Evolutionary conservation across 92 coral and sea anemone genomes (phyloP).

Genomic region (Palythoa grandis): DNA sequence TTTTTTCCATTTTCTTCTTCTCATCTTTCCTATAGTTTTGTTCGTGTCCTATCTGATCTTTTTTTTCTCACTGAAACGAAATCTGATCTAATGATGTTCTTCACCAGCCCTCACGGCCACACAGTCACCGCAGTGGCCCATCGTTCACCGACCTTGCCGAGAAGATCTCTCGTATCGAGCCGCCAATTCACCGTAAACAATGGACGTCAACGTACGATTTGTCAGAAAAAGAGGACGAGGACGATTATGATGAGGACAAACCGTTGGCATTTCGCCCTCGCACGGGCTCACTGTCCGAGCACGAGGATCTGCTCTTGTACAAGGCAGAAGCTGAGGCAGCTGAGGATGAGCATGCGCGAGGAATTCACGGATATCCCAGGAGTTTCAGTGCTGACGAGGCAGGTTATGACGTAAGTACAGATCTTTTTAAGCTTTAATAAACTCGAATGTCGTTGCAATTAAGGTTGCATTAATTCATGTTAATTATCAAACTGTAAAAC

Average conservation of each 20-base stretch:
- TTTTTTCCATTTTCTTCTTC: too few relatives aligned
- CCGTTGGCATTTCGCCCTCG: conserved; percentile 79
- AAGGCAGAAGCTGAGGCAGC: conserved; percentile 80
- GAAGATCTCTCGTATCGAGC: conserved; percentile 94
- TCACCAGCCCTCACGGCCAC: conserved; percentile 45
- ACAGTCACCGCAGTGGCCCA: conserved; percentile 53
- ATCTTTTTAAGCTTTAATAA: background rate
- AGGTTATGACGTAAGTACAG: conserved; percentile 85
- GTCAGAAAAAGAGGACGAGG: conserved; percentile 78
- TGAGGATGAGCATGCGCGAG: conserved; percentile 57
- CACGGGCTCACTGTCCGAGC: conserved; percentile 97
- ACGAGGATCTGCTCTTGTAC: conserved; percentile 83
- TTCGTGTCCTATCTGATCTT: too few relatives aligned
- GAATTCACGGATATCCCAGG: conserved; percentile 51
- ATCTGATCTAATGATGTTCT: background rate
- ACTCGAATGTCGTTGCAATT: background rate
- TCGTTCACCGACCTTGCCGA: conserved; percentile 94
- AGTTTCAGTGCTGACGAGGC: conserved; percentile 90
- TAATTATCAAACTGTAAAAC: background rate
- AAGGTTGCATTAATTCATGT: background rate
- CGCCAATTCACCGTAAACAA: conserved; percentile 75
- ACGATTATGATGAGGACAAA: conserved; percentile 85
- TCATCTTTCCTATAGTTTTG: too few relatives aligned
- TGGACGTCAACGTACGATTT: conserved; percentile 69
- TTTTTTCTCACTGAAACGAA: too few relatives aligned